Evolutionary conservation across 2,113 vertebrate genomes (phyloP).

Genomic region (Felis catus): F.catus_Fca126_mat1.0 CM031420.1:39308501-39309000

Average conservation of each 20-base stretch:
- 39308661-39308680: background rate
- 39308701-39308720: background rate
- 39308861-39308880: background rate
- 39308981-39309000: slow-evolving; percentile 45
- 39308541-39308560: background rate
- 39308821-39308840: background rate
- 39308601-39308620: background rate
- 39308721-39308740: background rate
- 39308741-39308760: background rate
- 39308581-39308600: background rate
- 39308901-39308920: background rate
- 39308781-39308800: background rate
- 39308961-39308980: background rate
- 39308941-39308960: slow-evolving; percentile 23
- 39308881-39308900: background rate
- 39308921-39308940: background rate
- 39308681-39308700: background rate
- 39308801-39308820: background rate
- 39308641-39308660: background rate
- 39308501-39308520: background rate
- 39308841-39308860: background rate
- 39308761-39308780: background rate
- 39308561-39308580: background rate
- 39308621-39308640: background rate
- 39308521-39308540: background rate